These are phyloP conservation scores for Holcopasites calliopsidis DNA, from an alignment of 1,140 invertebrate species.

Conservation along the genomic window DNA sequence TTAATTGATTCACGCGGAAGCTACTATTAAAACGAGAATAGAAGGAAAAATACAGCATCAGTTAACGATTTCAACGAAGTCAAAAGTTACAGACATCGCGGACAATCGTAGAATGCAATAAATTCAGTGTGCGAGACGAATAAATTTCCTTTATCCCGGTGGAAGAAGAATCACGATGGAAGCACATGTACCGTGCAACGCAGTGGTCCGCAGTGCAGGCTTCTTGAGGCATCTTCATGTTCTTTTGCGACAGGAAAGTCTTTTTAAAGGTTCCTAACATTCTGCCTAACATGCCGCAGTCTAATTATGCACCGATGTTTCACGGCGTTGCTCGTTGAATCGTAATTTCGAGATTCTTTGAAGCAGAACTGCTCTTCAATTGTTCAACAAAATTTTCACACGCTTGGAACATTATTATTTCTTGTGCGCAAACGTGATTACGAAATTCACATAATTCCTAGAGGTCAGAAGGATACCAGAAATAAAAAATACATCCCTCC, in stretches of 20 bases:
- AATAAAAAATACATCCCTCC: too few species aligned
- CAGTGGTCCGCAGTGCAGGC: slow-evolving; percentile 39
- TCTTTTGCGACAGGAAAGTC: slow-evolving; percentile 4
- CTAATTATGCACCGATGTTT: slow-evolving; percentile 25
- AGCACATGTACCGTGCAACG: background rate
- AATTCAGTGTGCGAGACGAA: background rate
- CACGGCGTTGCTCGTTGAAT: background rate
- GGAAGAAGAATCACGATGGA: background rate
- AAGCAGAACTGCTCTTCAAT: too few species aligned
- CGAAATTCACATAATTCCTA: too few species aligned
- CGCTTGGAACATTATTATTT: too few species aligned
- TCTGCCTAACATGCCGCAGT: background rate
- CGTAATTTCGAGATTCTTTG: background rate
- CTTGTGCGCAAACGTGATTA: too few species aligned
- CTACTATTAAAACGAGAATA: too few species aligned
- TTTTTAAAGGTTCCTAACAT: slow-evolving; percentile 29
- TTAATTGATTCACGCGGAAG: too few species aligned
- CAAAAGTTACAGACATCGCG: background rate
- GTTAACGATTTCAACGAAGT: background rate
- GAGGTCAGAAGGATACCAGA: too few species aligned
- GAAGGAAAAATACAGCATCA: too few species aligned
- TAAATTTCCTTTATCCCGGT: background rate
- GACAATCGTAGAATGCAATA: background rate
- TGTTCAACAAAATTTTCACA: too few species aligned
- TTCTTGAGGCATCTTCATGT: slow-evolving; percentile 39